These are phyloP conservation scores for Notarius quadriscutis DNA, from an alignment of 2,113 vertebrate species.

Conservation along the genomic window DNA sequence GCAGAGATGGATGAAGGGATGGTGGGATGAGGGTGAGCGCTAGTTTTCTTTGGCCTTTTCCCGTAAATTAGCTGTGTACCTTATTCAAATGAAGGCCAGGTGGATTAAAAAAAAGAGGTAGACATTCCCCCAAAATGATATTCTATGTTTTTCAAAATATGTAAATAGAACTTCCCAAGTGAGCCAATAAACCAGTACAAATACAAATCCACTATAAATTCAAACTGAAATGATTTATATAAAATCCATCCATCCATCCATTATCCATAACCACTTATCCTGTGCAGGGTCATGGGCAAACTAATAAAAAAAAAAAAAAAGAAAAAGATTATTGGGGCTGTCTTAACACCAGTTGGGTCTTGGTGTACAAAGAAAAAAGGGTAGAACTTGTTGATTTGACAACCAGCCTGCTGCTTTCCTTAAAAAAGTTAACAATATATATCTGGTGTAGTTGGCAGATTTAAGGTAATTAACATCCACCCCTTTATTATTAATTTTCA, in stretches of 20 bases:
- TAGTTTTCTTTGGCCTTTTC: conserved; percentile 64
- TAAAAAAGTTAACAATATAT: too few relatives aligned
- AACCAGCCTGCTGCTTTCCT: too few relatives aligned
- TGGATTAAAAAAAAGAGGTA: conserved; percentile 24
- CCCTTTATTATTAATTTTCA: too few relatives aligned
- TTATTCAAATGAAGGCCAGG: conserved; percentile 71
- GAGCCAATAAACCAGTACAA: background rate
- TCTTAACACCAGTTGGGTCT: background rate
- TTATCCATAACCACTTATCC: too few relatives aligned
- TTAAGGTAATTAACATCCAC: too few relatives aligned
- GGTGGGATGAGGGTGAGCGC: conserved; percentile 60
- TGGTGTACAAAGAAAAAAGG: background rate
- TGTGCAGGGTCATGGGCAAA: too few relatives aligned
- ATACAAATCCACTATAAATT: background rate
- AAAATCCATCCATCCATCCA: background rate
- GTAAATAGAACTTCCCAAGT: background rate
- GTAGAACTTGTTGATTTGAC: too few relatives aligned
- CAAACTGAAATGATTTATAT: background rate
- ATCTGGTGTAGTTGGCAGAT: too few relatives aligned
- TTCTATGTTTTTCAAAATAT: background rate
- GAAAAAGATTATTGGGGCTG: background rate
- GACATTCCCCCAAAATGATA: conserved; percentile 1
- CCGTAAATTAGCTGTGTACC: conserved; percentile 68
- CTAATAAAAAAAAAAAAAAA: background rate
- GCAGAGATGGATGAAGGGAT: conserved; percentile 16